A percentile compares a stretch with the other conserved stretches of the same genome.
Conservation (phyloP, 2,888 invertebrate genomes). For the Zhuqinia jingwanae region DNA sequence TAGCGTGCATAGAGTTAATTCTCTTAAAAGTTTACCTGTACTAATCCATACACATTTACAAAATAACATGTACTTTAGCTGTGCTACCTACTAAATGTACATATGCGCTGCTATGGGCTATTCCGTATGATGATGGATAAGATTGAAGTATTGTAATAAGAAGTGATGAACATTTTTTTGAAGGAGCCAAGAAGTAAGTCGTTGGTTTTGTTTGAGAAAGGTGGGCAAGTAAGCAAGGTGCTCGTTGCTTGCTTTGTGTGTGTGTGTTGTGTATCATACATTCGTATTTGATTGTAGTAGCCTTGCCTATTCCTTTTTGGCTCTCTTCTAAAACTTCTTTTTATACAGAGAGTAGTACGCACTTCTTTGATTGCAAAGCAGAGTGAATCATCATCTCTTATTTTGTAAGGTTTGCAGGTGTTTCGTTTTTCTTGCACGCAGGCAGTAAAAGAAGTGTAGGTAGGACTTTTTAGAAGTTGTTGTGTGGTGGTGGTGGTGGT, state of each 20-base stretch:
- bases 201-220: conserved; percentile 68
- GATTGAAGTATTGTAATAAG: conserved; percentile 13
- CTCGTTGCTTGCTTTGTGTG: conserved; percentile 42
- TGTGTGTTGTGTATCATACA: too few species aligned
- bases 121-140: conserved; percentile 46
- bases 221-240: conserved; percentile 65
- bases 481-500: not conserved
- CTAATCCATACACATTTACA: too few species aligned
- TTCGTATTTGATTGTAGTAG: conserved; percentile 15
- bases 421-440: conserved; percentile 25
- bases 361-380: conserved; percentile 36
- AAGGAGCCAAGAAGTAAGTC: conserved; percentile 60
- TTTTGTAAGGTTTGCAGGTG: conserved; percentile 45
- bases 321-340: not conserved
- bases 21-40: not conserved
- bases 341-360: conserved; percentile 48
- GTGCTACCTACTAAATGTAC: too few species aligned
- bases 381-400: conserved; percentile 75
- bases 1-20: not conserved
- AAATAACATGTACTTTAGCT: too few species aligned
- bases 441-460: too few species aligned
- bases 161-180: conserved; percentile 57
- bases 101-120: not conserved
- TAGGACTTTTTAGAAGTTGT: too few species aligned
- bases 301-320: conserved; percentile 34